Evolutionary conservation across 1,140 invertebrate species (phyloP).

Genomic region (Procambarus virginalis): DNA sequence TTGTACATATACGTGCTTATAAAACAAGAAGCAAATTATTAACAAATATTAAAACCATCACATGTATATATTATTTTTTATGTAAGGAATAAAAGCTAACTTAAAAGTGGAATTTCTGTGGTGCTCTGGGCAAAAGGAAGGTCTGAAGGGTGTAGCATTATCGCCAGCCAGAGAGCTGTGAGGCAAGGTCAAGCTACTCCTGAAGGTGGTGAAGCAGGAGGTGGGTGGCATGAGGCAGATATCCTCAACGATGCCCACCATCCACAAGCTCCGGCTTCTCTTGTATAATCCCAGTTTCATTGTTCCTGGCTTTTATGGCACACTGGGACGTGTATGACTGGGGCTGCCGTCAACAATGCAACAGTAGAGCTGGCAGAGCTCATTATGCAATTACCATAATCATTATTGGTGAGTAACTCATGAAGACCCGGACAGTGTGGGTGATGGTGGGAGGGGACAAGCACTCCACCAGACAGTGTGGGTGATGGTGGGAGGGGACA

Average conservation of each 20-base stretch:
- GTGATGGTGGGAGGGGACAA: conserved; percentile 20
- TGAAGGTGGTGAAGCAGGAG: neutral
- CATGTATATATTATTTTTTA: too few relatives aligned
- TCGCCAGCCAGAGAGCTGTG: neutral
- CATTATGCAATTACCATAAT: conserved; percentile 67
- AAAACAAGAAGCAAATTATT: too few relatives aligned
- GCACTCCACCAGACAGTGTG: neutral
- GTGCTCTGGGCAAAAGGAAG: neutral
- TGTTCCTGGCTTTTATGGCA: conserved; percentile 49
- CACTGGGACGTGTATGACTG: conserved; percentile 51
- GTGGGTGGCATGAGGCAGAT: neutral
- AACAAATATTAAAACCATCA: too few relatives aligned
- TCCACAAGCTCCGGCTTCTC: conserved; percentile 19
- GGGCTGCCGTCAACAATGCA: conserved; percentile 35
- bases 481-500: neutral
- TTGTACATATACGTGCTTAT: too few relatives aligned
- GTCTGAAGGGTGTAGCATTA: neutral
- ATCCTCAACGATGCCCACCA: neutral
- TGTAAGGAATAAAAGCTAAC: too few relatives aligned
- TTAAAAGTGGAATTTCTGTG: too few relatives aligned
- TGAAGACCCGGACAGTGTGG: conserved; percentile 51
- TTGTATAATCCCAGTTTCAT: conserved; percentile 50
- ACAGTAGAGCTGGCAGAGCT: conserved; percentile 37
- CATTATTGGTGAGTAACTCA: conserved; percentile 64
- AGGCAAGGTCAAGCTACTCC: conserved; percentile 12